phyloP scores from a whole-genome alignment of 1,140 invertebrate species.

The Diachasma alloeum region DNA sequence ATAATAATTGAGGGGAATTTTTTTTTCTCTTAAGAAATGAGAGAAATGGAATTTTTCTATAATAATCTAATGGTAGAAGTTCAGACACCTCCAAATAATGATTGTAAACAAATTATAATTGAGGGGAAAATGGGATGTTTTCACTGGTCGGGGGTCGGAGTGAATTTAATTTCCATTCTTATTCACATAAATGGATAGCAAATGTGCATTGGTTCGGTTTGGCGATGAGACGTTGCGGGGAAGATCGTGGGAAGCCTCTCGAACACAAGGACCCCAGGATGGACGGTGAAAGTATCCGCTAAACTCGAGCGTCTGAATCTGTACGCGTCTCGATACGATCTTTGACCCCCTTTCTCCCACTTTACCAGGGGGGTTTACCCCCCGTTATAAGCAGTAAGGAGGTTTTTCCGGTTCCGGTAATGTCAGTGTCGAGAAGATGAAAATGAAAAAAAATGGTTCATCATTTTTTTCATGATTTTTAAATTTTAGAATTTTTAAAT shows the following conservation, averaged over 20 bases:
- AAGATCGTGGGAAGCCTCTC: constrained; percentile 14
- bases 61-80: too few relatives aligned
- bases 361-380: background rate
- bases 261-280: constrained; percentile 13
- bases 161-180: background rate
- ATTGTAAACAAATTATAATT: background rate
- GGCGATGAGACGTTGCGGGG: background rate
- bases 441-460: background rate
- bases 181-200: background rate
- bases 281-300: constrained; percentile 25
- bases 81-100: too few relatives aligned
- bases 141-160: background rate
- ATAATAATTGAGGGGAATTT: too few relatives aligned
- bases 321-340: constrained; percentile 30
- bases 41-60: too few relatives aligned
- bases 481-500: too few relatives aligned
- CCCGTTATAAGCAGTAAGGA: background rate
- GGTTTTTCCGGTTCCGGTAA: constrained; percentile 13
- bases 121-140: background rate
- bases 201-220: background rate
- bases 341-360: constrained; percentile 17
- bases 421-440: background rate
- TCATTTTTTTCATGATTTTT: too few relatives aligned
- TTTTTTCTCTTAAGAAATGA: too few relatives aligned
- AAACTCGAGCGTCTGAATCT: constrained; percentile 20